A percentile compares a stretch with the other conserved stretches of the same genome.
Evolutionary conservation across 1,140 invertebrate species (phyloP).

Genomic region (Sinonovacula constricta): DNA sequence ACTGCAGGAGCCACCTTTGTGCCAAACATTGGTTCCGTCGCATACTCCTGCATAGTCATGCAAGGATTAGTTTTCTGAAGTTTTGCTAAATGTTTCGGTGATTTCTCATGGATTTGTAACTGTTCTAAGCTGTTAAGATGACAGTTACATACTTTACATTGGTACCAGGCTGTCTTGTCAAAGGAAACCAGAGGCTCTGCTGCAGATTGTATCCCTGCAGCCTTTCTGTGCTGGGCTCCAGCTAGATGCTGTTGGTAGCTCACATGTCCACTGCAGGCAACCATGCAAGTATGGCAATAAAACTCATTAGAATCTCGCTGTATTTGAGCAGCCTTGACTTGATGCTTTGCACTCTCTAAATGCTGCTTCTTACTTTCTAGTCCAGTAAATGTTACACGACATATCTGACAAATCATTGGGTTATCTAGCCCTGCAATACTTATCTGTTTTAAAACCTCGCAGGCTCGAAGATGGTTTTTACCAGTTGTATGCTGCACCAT

Average conservation of each 20-base stretch:
- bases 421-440: not conserved
- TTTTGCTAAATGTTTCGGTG: slow-evolving; percentile 55
- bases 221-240: slow-evolving; percentile 63
- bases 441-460: slow-evolving; percentile 5
- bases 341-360: slow-evolving; percentile 57
- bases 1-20: no score
- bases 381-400: slow-evolving; percentile 56
- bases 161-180: slow-evolving; percentile 54
- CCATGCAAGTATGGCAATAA: slow-evolving; percentile 64
- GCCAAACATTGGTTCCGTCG: no score
- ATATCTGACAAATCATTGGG: slow-evolving; percentile 55
- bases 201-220: not conserved
- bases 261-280: slow-evolving; percentile 63
- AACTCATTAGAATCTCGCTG: slow-evolving; percentile 30
- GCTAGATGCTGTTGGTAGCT: slow-evolving; percentile 64
- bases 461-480: slow-evolving; percentile 53
- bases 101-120: slow-evolving; percentile 57
- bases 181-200: not conserved
- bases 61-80: no score
- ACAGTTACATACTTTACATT: slow-evolving; percentile 64
- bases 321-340: slow-evolving; percentile 44
- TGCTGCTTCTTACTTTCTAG: slow-evolving; percentile 59
- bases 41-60: no score
- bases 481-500: slow-evolving; percentile 58
- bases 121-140: slow-evolving; percentile 64